Conservation (phyloP, 2,888 invertebrate species). For the Parascotia fuliginaria region DNA sequence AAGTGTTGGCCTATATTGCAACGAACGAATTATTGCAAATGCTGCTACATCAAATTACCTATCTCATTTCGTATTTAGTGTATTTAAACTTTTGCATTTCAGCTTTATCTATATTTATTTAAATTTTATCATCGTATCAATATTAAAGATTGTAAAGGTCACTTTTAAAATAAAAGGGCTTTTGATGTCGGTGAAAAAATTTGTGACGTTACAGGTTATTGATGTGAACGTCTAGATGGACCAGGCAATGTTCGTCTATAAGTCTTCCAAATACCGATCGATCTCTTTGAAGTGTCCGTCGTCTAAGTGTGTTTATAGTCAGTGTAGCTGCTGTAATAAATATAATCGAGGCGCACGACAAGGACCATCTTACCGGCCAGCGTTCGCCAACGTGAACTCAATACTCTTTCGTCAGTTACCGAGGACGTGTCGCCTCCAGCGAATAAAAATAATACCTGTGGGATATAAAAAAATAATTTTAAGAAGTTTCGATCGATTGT, state of each 20-base stretch:
- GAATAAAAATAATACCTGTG: slow-evolving; percentile 42
- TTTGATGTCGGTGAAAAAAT: slow-evolving; percentile 22
- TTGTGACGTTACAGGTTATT: slow-evolving; percentile 27
- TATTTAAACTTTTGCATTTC: too few relatives aligned
- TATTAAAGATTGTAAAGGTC: too few relatives aligned
- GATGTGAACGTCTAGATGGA: slow-evolving; percentile 28
- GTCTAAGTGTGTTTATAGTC: slow-evolving; percentile 74
- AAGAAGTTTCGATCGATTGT: slow-evolving; percentile 31
- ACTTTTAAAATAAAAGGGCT: slow-evolving; percentile 34
- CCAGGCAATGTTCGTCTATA: slow-evolving; percentile 52
- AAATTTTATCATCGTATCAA: too few relatives aligned
- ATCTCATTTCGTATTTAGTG: too few relatives aligned
- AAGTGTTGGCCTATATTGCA: slow-evolving; percentile 64
- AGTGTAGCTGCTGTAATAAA: slow-evolving; percentile 78
- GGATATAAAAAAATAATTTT: slow-evolving; percentile 36
- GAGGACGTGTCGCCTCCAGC: slow-evolving; percentile 75
- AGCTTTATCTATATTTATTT: too few relatives aligned
- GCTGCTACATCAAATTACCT: slow-evolving; percentile 49
- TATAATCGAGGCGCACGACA: slow-evolving; percentile 81
- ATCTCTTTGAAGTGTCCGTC: slow-evolving; percentile 82
- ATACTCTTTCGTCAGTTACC: slow-evolving; percentile 78
- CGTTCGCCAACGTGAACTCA: slow-evolving; percentile 75
- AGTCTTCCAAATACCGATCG: slow-evolving; percentile 74
- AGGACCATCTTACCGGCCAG: slow-evolving; percentile 65
- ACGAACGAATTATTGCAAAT: slow-evolving; percentile 62